Conservation (phyloP, 2,113 vertebrate genomes). For the Lepisosteus osseus region DNA sequence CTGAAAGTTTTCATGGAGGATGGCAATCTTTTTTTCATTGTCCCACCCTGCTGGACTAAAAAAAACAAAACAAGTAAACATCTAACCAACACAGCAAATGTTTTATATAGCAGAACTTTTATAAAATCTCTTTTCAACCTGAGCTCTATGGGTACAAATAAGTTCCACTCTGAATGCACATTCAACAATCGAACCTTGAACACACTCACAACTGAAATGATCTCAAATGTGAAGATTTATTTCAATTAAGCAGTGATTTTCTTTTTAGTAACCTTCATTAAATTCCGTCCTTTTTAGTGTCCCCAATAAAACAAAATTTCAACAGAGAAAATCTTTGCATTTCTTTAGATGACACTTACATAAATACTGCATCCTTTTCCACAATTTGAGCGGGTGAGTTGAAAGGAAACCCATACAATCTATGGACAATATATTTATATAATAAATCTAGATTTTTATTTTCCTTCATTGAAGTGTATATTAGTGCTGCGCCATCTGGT, state of each 20-base stretch:
- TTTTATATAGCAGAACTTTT: too few relatives aligned
- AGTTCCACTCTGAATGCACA: too few relatives aligned
- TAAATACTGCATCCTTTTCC: constrained; percentile 96
- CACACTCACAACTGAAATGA: too few relatives aligned
- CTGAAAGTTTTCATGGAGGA: constrained; percentile 95
- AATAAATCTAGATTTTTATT: constrained; percentile 96
- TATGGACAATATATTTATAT: constrained; percentile 97
- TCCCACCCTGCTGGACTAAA: constrained; percentile 95
- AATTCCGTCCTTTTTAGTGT: too few relatives aligned
- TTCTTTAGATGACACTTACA: constrained; percentile 64
- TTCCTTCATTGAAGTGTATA: constrained; percentile 98
- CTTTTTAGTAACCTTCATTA: too few relatives aligned
- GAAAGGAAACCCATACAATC: constrained; percentile 94
- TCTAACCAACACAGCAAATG: too few relatives aligned
- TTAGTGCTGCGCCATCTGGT: constrained; percentile 91
- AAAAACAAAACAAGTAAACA: background rate
- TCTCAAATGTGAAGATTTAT: too few relatives aligned
- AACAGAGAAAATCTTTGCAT: background rate
- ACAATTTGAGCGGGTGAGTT: constrained; percentile 87
- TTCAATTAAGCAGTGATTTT: too few relatives aligned
- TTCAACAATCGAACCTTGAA: too few relatives aligned
- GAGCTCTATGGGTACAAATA: too few relatives aligned
- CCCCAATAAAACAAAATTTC: too few relatives aligned
- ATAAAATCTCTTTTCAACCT: too few relatives aligned
- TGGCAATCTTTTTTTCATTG: constrained; percentile 98